Base-by-base conservation (phyloP, 1,140 invertebrate genomes). In the Diachasma alloeum region DNA sequence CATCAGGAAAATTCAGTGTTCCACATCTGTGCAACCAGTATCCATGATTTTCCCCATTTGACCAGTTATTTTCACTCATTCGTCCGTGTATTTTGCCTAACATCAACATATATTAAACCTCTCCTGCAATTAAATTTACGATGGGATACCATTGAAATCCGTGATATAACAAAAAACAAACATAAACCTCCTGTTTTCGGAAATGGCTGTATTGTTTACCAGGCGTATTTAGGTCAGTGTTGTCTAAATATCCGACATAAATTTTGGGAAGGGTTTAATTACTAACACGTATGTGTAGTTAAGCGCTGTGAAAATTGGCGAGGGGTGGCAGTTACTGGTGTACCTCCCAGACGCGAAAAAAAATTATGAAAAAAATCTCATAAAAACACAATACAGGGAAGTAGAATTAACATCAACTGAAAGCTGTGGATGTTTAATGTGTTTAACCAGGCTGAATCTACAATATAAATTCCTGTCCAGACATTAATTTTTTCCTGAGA, bases 221-320 rank as follows among this genome's bases (percentile, higher is more conserved):
- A 15, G 5, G 10, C 59, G 59, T 63, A 63, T 63, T 63, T 63
- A 63, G 59, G 59, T 63, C 59, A 26, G 59, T 26, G 24, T 13
- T 19, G 59, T 63, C 59, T 63, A 63, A 63, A 63, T 63, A 63
- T 63, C 59, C 59, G 11, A 63, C 59, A 63, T 63, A 63, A 63
- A 63, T 63, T 63, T 63, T 19, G 59, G 59, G 59, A 15, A 13
- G 17, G 39, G 19, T 63, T 63, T 63, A 63, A 63, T 63, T 63
- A 63, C 59, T 24, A 26, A 63, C 26, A 63, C 24, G 59, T 63
- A 63, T 22, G 59, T 63, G 59, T 63, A 26, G 59, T 63, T 63
- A 63, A 63, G 59, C 59, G 22, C 59, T 63, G 59, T 26, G 59
- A 31, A 63, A 63, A 63, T 63, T 26, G 22, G 59, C 6, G 59